Evolutionary conservation across 2,888 invertebrate genomes (phyloP), one percentile per base, ranked within the genome.

Genomic region (Archips xylosteana): DNA sequence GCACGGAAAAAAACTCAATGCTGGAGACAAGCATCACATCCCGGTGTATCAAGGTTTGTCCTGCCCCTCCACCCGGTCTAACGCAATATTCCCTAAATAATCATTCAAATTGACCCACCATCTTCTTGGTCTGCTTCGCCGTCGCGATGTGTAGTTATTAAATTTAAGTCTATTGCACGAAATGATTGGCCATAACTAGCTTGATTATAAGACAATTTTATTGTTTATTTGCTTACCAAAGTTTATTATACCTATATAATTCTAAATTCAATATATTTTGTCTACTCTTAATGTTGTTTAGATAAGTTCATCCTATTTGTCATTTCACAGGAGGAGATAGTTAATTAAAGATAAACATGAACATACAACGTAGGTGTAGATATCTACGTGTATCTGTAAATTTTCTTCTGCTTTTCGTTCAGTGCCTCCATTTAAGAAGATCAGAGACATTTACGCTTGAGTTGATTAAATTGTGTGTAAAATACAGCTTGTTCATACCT

Each of bases 341-440:
- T 57, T 4, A 57, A 57, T 57, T 57, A 57, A 57, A 57, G 32
- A 32, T n/a, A 57, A 32, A 57, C 57, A 57, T 57, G 4, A 32
- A 57, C 5, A 4, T n/a, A 32, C 57, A n/a, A 4, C 8, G 57
- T 57, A 32, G 57, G 57, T 57, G 57, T 4, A 10, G 32, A 57
- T 12, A 32, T 10, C 6, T 39, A 39, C 4, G 4, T 6, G 12
- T 32, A 12, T 32, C 3, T 10, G 57, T 12, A 3, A 32, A 57
- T 12, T 57, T 57, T 12, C 32, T 12, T 9, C 13, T 57, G 57
- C 10, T 12, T 23, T 32, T 57, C 32, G 57, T 57, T 57, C 32
- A 32, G 5, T 57, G 32, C 10, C 57, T 32, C 10, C 12, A 32
- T 10, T 10, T 32, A 6, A 12, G 12, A 32, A 32, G n/a, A 10